Base-by-base conservation (phyloP, 2,888 invertebrate species). In the Andricus quercusramuli region DNA sequence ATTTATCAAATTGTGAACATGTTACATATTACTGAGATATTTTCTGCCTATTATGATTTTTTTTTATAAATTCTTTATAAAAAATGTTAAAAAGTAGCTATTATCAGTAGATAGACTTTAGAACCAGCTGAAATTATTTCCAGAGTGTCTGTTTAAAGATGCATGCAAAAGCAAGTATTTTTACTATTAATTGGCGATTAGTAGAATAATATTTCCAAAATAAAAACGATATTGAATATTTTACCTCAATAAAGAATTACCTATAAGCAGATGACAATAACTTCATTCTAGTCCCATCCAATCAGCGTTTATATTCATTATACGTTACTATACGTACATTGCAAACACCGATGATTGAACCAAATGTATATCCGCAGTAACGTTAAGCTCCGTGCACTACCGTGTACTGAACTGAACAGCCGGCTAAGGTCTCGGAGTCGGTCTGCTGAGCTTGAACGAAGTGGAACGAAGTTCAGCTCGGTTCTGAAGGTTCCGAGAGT, bases 361-460 rank as follows among this genome's bases (percentile, higher is more conserved):
- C 11, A 29, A 70, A 70, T 51, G 25, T 70, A 32, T 25, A 70
- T 70, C 47, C 51, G n/a, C 29, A 51, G 29, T 11, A 70, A n/a
- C 25, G 70, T 51, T 20, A 32, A 47, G 70, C 51, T 70, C 70
- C 51, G 51, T 8, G 70, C 25, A 51, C 17, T 32, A 70, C 32
- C 47, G 51, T 51, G n/a, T 29, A 70, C 70, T 70, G 32, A 70
- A 70, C 70, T 47, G 70, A 70, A 70, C 51, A 70, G 70, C 70
- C 70, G 70, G 70, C 51, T 51, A 70, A 70, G 70, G 47, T 51
- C 70, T 51, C 51, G 51, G 70, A 32, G 70, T 70, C 70, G 70
- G 70, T 70, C 70, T 70, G 70, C 47, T 70, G 25, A 70, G 70
- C 29, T 70, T 70, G 70, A 70, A 29, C 70, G 70, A 44, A 70